Percentiles rank a stretch among this genome's conserved stretches.
Evolutionary conservation across 2,797 vertebrate species (phyloP).

Genomic region (Propithecus deckenii): DNA sequence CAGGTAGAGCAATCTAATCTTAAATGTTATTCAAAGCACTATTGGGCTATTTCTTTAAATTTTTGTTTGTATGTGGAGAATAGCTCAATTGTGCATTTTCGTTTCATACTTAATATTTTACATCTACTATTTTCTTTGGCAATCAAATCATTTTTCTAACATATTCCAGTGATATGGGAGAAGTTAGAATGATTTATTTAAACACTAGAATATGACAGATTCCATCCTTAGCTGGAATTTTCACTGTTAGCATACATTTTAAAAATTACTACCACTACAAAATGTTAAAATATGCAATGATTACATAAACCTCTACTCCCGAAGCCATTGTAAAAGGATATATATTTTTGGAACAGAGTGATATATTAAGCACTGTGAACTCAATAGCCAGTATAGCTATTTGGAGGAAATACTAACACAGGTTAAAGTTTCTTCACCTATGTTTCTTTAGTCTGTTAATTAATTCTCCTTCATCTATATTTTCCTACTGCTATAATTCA

Average conservation of each 20-base stretch:
- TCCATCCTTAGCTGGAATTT: constrained; percentile 31
- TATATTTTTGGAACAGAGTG: not conserved
- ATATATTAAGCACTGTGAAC: not conserved
- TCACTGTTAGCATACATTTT: constrained; percentile 58
- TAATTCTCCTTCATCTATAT: constrained; percentile 28
- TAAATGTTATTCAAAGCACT: not conserved
- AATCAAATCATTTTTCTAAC: constrained; percentile 1
- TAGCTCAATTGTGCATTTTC: not conserved
- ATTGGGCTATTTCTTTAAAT: not conserved
- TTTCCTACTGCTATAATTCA: not conserved
- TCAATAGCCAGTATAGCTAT: not conserved
- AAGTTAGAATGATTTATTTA: constrained; percentile 59
- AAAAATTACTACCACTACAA: constrained; percentile 52
- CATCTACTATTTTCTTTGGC: constrained; percentile 38
- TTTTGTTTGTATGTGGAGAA: not conserved
- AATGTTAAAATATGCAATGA: constrained; percentile 73
- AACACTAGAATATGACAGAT: constrained; percentile 55
- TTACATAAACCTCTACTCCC: constrained; percentile 42
- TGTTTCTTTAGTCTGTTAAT: constrained; percentile 32
- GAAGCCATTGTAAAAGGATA: not conserved
- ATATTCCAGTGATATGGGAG: not conserved
- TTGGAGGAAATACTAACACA: constrained; percentile 4
- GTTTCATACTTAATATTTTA: constrained; percentile 55
- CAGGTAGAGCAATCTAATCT: not conserved
- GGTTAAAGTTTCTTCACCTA: not conserved